Base-by-base conservation (phyloP, 2,888 invertebrate genomes). In the Bruchidius siliquastri region DNA sequence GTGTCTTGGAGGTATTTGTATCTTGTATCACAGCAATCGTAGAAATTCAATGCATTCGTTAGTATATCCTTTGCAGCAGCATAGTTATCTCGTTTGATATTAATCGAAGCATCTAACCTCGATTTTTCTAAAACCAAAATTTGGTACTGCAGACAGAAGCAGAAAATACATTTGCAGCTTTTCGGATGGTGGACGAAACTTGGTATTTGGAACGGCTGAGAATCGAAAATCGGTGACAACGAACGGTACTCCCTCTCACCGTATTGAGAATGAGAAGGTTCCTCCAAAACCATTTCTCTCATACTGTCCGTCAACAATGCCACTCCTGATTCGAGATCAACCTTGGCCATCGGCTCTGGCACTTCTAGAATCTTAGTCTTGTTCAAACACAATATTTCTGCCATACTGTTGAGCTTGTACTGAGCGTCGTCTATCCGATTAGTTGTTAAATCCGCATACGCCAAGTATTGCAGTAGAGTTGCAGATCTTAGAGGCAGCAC, bases 401-500 rank as follows among this genome's bases (percentile, higher is more conserved):
- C 78, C 66, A 84, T 75, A 22, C 81, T 82, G 21, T 80, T 78
- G 22, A 84, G 49, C 80, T 85, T 85, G 0, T 80, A 80, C 70
- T 77, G 76, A 73, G 83, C 84, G 75, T 84, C 82, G 66, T 83
- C 80, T 67, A 79, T 79, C 21, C 81, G 80, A 30, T 75, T 75
- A 6, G 82, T 80, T 18, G 78, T 74, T 8, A 85, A 72, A 77
- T 85, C 85, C 18, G 82, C 82, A 49, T 82, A 77, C 0, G 84
- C 83, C 66, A 85, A 75, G 32, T 82, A 80, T 2, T 79, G 72
- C 67, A 85, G 73, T 26, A 84, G 79, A 21, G 79, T 73, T 13
- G 81, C 81, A 13, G 82, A 80, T 69, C 81, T 79, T 4, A 83
- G 74, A 2, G 85, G 84, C 26, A 85, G 71, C 3, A 83, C 79